These are phyloP conservation scores for Heptranchias perlo DNA, from an alignment of 2,113 vertebrate genomes.

Conservation along the genomic window DNA sequence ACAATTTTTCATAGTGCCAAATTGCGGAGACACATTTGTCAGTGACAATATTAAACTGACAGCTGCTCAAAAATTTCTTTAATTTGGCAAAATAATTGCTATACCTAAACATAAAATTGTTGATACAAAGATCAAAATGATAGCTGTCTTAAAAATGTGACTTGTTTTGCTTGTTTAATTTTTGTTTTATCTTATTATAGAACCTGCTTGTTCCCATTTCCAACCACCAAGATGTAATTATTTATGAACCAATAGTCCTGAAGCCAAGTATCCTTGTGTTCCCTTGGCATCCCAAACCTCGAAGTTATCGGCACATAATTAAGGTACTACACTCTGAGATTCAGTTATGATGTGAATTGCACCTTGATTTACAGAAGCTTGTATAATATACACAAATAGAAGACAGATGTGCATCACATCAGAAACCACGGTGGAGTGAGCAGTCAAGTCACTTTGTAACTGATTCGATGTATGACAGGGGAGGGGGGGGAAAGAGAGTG, in stretches of 20 bases:
- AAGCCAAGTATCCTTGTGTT: constrained; percentile 54
- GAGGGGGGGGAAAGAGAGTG: neutral
- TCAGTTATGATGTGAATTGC: constrained; percentile 79
- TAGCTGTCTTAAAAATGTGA: neutral
- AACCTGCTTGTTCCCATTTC: constrained; percentile 44
- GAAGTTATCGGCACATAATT: constrained; percentile 30
- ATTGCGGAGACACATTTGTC: neutral
- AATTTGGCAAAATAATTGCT: neutral
- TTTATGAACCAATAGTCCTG: constrained; percentile 53
- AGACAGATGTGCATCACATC: neutral
- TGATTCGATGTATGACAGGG: neutral
- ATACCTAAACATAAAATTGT: neutral
- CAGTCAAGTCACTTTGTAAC: neutral
- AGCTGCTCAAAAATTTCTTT: neutral
- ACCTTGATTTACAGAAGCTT: neutral
- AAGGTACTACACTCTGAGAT: constrained; percentile 59
- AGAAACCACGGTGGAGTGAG: neutral
- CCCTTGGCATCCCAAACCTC: constrained; percentile 55
- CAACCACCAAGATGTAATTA: constrained; percentile 56
- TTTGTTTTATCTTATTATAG: neutral
- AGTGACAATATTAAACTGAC: neutral
- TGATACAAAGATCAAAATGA: neutral
- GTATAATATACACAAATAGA: neutral
- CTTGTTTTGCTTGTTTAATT: neutral
- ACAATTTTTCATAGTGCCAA: neutral